Evolutionary conservation across 2,113 vertebrate species (phyloP).

Genomic region (Eulacestoma nigropectus): DNA sequence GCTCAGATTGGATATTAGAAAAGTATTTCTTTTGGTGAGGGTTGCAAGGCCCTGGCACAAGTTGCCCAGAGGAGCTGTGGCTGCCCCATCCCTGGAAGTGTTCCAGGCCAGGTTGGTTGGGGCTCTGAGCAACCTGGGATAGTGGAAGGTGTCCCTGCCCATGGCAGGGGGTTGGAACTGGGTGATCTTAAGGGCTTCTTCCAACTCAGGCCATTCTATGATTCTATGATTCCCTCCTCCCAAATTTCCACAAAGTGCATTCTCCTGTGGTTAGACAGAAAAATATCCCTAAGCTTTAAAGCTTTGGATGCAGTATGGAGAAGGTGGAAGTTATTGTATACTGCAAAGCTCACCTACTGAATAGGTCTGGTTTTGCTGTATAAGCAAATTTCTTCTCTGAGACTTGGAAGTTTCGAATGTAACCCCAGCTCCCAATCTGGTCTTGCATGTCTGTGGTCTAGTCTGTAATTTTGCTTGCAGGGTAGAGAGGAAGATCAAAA

Average conservation of each 20-base stretch:
- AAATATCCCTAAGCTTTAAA: background rate
- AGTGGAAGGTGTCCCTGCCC: background rate
- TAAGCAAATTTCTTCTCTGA: background rate
- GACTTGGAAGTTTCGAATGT: background rate
- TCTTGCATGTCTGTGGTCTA: conserved; percentile 12
- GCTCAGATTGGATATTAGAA: background rate
- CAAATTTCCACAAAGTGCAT: background rate
- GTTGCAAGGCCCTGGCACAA: background rate
- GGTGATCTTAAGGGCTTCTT: background rate
- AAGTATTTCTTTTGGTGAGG: background rate
- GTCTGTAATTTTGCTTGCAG: background rate
- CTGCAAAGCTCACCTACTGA: background rate
- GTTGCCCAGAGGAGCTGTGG: no score
- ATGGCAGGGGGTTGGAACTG: background rate
- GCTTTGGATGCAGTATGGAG: background rate
- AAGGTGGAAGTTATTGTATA: background rate
- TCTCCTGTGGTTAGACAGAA: background rate
- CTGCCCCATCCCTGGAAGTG: background rate
- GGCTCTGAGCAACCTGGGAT: background rate
- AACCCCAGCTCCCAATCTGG: background rate
- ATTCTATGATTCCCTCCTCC: background rate
- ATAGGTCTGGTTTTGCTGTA: background rate
- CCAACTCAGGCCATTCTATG: background rate
- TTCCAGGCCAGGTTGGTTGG: fast-evolving
- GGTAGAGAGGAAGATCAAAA: background rate